phyloP scores from a whole-genome alignment of 1,140 invertebrate species.

The Brachionus manjavacas region DNA sequence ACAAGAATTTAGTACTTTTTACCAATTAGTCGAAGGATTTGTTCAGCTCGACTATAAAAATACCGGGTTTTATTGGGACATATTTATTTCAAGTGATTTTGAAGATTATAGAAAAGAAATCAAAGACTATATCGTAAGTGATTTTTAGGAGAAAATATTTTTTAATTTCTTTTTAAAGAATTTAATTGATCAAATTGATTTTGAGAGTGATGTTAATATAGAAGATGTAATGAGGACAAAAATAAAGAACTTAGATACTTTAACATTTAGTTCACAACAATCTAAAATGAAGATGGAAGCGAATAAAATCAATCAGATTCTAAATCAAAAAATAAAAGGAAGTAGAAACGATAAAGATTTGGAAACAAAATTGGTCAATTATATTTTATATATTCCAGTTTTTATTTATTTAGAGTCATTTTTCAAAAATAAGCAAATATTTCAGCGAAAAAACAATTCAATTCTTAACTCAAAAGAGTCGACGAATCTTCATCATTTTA shows the following conservation, averaged over 20 bases:
- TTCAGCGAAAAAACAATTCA: slow-evolving; percentile 25
- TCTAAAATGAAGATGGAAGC: slow-evolving; percentile 22
- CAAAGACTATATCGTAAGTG: not conserved
- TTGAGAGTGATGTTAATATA: not conserved
- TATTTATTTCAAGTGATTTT: slow-evolving; percentile 28
- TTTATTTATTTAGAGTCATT: slow-evolving; percentile 16
- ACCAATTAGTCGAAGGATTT: not conserved
- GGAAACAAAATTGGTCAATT: not conserved
- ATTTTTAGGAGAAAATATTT: not conserved
- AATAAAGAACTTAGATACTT: not conserved
- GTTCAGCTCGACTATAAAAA: not conserved
- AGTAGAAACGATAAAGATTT: not conserved
- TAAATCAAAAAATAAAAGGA: not conserved
- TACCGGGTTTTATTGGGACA: slow-evolving; percentile 9
- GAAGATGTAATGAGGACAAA: not conserved
- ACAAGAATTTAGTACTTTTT: slow-evolving; percentile 25
- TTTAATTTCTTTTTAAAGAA: not conserved
- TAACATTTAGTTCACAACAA: not conserved
- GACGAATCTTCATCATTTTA: not conserved
- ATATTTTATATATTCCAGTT: not conserved
- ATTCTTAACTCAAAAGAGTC: not conserved
- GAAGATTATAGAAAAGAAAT: slow-evolving; percentile 30
- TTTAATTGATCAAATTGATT: not conserved
- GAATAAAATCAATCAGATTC: slow-evolving; percentile 21
- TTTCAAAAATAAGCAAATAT: slow-evolving; percentile 30